phyloP scores from a whole-genome alignment of 2,113 vertebrate species.

The Arizona elegans region DNA sequence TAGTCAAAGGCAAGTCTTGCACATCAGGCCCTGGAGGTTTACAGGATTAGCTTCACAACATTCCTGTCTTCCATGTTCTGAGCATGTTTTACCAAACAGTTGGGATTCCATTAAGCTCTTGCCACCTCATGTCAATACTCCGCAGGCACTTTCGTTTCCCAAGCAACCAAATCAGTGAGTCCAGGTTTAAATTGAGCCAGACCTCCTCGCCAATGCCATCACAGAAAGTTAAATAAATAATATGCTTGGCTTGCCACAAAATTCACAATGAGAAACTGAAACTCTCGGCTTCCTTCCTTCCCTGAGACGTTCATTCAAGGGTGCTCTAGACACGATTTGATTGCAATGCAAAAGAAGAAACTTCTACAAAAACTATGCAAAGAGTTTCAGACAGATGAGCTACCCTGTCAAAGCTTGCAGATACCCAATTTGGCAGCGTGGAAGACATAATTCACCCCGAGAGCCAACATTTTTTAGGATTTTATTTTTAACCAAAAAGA shows the following conservation, averaged over 20 bases:
- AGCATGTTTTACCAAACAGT: slow-evolving; percentile 39
- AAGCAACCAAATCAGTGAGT: slow-evolving; percentile 64
- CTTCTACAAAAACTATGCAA: background rate
- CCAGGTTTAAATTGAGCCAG: slow-evolving; percentile 25
- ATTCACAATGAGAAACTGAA: background rate
- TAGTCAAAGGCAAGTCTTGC: slow-evolving; percentile 13
- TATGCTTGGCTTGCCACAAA: background rate
- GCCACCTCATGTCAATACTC: slow-evolving; percentile 66
- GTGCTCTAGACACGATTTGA: background rate
- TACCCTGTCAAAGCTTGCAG: background rate
- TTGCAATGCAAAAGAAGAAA: background rate
- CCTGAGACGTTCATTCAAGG: background rate
- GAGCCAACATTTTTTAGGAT: background rate
- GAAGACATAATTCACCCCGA: background rate
- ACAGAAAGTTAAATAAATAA: background rate
- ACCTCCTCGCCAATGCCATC: background rate
- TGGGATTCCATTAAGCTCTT: slow-evolving; percentile 55
- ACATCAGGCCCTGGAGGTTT: background rate
- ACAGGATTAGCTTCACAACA: slow-evolving; percentile 11
- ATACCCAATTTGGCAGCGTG: background rate
- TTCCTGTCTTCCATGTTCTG: slow-evolving; percentile 17
- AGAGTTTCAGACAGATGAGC: background rate
- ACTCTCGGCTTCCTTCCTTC: background rate
- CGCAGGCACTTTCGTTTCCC: slow-evolving; percentile 56
- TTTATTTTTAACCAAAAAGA: background rate